Evolutionary conservation across 1,140 invertebrate genomes (phyloP).

Genomic region (Trissolcus basalis): DNA sequence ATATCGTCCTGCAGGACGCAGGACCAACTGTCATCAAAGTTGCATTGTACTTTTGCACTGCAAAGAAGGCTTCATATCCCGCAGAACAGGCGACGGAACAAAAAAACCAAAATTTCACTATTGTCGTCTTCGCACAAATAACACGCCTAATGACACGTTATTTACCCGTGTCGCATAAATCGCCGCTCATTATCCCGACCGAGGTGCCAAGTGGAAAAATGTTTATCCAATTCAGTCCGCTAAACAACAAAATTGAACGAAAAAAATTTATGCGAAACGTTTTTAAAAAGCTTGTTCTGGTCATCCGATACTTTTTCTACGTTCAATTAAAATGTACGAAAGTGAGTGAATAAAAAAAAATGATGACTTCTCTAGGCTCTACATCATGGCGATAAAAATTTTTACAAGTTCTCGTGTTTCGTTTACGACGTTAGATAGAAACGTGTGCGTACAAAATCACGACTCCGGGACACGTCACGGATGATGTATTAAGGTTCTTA

Average conservation of each 20-base stretch:
- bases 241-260: not conserved
- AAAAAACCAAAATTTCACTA: constrained; percentile 1
- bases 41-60: constrained; percentile 40
- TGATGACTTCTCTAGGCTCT: constrained; percentile 33
- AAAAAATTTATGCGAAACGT: constrained; percentile 9
- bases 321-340: constrained; percentile 10
- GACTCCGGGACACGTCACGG: constrained; percentile 23
- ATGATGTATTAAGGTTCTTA: constrained; percentile 42
- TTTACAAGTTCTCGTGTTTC: constrained; percentile 44
- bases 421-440: constrained; percentile 24
- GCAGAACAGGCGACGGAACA: constrained; percentile 7
- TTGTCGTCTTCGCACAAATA: constrained; percentile 30
- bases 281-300: constrained; percentile 11
- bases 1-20: constrained; percentile 39
- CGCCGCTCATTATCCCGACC: constrained; percentile 4
- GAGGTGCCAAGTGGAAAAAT: constrained; percentile 17
- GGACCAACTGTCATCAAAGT: constrained; percentile 50
- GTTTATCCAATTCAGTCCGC: too few relatives aligned
- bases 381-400: constrained; percentile 35
- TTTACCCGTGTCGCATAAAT: constrained; percentile 28
- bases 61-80: constrained; percentile 34
- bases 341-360: not conserved
- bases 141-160: constrained; percentile 32
- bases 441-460: constrained; percentile 19
- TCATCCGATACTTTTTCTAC: constrained; percentile 43